Conservation (phyloP, 2,113 vertebrate species). For the Albula glossodonta region DNA sequence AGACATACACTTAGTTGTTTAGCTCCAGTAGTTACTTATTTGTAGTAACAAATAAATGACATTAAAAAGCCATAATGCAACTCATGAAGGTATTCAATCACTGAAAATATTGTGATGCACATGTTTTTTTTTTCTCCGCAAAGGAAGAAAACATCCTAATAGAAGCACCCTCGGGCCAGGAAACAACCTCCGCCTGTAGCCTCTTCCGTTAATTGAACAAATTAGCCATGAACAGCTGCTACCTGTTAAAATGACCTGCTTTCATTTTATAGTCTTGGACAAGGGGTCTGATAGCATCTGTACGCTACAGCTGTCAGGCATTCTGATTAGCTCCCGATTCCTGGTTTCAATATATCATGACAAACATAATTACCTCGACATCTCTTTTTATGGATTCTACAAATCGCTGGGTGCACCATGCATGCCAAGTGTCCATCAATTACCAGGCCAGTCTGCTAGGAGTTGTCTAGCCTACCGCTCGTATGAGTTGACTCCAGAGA, state of each 20-base stretch:
- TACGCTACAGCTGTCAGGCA: slow-evolving; percentile 69
- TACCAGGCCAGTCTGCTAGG: slow-evolving; percentile 42
- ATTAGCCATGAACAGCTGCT: slow-evolving; percentile 74
- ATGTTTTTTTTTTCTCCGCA: background rate
- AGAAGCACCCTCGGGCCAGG: slow-evolving; percentile 49
- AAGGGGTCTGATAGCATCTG: slow-evolving; percentile 74
- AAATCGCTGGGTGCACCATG: slow-evolving; percentile 54
- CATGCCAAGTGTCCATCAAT: slow-evolving; percentile 67
- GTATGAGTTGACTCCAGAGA: slow-evolving; percentile 38
- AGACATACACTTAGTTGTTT: background rate
- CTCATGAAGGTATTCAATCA: background rate
- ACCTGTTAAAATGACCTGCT: slow-evolving; percentile 76
- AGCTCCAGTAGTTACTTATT: background rate
- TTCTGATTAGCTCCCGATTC: slow-evolving; percentile 64
- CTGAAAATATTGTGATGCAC: background rate
- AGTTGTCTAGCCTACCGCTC: slow-evolving; percentile 34
- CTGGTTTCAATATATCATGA: slow-evolving; percentile 68
- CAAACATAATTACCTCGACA: slow-evolving; percentile 75
- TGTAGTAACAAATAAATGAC: background rate
- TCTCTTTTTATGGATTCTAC: slow-evolving; percentile 75
- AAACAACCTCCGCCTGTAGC: slow-evolving; percentile 61
- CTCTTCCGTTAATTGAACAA: slow-evolving; percentile 72
- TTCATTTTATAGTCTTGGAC: slow-evolving; percentile 69
- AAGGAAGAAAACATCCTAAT: slow-evolving; percentile 15
- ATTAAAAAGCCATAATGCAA: background rate